Percentiles rank a stretch among this genome's conserved stretches.
phyloP scores from a whole-genome alignment of 2,888 invertebrate species.

The Steromphala cineraria region DNA sequence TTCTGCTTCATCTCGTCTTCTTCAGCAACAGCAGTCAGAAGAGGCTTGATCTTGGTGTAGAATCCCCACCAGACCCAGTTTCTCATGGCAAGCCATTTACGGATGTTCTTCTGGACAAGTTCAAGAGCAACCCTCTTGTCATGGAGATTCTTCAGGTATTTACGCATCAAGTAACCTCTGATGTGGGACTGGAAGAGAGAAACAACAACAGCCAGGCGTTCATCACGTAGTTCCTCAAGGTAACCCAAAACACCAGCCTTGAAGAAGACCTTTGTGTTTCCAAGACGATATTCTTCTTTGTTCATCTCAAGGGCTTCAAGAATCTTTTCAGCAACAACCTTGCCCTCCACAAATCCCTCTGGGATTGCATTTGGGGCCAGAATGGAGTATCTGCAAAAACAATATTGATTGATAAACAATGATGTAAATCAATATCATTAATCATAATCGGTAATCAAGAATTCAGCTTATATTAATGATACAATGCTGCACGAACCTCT shows the following conservation, averaged over 20 bases:
- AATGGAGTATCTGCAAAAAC: conserved; percentile 91
- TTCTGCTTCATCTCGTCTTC: conserved; percentile 98
- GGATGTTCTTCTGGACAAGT: conserved; percentile 99
- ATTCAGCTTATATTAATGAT: too few species aligned
- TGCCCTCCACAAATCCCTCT: conserved; percentile 77
- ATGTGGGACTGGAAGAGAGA: conserved; percentile 94
- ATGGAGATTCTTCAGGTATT: conserved; percentile 96
- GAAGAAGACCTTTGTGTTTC: conserved; percentile 99
- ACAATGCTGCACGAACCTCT: conserved; percentile 90
- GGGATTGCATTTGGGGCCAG: conserved; percentile 91
- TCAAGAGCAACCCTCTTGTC: conserved; percentile 96
- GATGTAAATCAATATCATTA: too few species aligned
- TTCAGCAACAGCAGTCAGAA: conserved; percentile 98
- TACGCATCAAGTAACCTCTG: conserved; percentile 84
- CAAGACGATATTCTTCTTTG: conserved; percentile 96
- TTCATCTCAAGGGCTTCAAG: conserved; percentile 83
- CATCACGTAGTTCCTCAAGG: conserved; percentile 99
- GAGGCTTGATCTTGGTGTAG: conserved; percentile 86
- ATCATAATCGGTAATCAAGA: too few species aligned
- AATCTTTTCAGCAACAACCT: conserved; percentile 81
- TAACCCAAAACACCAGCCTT: conserved; percentile 99
- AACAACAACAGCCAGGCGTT: conserved; percentile 95
- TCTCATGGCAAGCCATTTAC: conserved; percentile 98
- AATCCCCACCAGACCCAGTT: conserved; percentile 99
- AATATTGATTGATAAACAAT: conserved; percentile 9